These are phyloP conservation scores for Alviniconcha marisindica DNA, from an alignment of 1,140 invertebrate genomes.

Conservation along the genomic window DNA sequence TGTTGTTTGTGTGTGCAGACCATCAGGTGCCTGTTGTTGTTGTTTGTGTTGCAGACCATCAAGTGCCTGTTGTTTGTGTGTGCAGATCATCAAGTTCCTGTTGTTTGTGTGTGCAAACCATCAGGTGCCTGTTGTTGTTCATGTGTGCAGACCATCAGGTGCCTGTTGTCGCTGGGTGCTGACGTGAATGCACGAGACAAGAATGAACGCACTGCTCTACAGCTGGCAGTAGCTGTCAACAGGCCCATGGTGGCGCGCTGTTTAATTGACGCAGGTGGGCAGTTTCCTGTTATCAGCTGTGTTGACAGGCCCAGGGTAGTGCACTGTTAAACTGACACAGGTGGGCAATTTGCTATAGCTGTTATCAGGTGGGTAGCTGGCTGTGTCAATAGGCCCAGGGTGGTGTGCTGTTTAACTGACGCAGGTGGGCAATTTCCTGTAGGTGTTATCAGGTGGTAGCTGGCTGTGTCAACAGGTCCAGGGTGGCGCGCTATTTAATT, in stretches of 20 bases:
- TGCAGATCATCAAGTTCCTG: not conserved
- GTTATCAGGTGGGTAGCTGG: too few relatives aligned
- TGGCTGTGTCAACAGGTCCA: too few relatives aligned
- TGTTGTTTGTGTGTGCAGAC: not conserved
- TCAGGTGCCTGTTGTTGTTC: not conserved
- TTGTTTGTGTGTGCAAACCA: not conserved
- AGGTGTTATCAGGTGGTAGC: too few relatives aligned
- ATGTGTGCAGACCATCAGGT: constrained; percentile 23
- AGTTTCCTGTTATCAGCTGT: too few relatives aligned
- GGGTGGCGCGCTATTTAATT: too few relatives aligned
- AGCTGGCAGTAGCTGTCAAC: constrained; percentile 30
- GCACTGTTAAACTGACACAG: too few relatives aligned
- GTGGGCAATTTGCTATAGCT: too few relatives aligned
- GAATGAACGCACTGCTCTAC: constrained; percentile 22
- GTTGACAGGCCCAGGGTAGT: too few relatives aligned
- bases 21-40: not conserved
- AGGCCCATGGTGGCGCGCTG: not conserved
- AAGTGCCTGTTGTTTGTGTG: not conserved
- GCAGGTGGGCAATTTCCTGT: too few relatives aligned
- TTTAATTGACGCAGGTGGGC: constrained; percentile 15
- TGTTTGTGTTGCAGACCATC: not conserved
- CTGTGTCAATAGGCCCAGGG: too few relatives aligned
- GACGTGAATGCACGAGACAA: constrained; percentile 11
- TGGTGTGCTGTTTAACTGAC: too few relatives aligned
- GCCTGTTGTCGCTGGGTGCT: not conserved